A percentile compares a stretch with the other conserved stretches of the same genome.
Conservation (phyloP, 1,140 invertebrate genomes). For the Melipona quadrifasciata region DNA sequence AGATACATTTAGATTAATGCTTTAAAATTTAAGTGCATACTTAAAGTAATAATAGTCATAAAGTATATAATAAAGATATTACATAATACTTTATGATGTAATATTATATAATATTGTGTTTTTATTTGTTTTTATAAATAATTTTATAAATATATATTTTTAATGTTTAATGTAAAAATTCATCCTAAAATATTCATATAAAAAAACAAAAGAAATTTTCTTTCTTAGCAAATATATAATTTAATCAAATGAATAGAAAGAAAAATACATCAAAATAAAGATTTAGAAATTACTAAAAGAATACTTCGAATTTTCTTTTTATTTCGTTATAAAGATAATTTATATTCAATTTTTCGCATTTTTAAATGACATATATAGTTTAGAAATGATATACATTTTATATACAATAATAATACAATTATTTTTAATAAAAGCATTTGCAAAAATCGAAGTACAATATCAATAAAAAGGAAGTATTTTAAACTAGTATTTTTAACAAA, state of each 20-base stretch:
- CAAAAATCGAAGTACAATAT: slow-evolving; percentile 2
- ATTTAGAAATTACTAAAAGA: neutral
- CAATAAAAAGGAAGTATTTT: neutral
- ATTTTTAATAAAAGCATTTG: neutral
- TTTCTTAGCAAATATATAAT: neutral
- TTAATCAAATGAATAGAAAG: neutral
- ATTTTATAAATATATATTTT: slow-evolving; percentile 4
- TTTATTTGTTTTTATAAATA: neutral
- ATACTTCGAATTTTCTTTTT: neutral
- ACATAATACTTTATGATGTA: neutral
- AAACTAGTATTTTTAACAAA: slow-evolving; percentile 6
- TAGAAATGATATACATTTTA: neutral
- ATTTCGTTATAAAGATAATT: slow-evolving; percentile 12
- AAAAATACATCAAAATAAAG: neutral
- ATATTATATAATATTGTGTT: neutral
- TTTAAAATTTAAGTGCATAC: slow-evolving; percentile 8
- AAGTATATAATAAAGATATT: neutral
- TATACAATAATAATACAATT: neutral
- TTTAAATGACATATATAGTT: neutral
- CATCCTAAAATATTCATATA: neutral
- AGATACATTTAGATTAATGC: neutral
- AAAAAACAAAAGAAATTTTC: neutral
- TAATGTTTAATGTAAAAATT: slow-evolving; percentile 20
- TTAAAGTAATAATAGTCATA: neutral
- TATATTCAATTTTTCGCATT: neutral